A percentile compares a stretch with the other conserved stretches of the same genome.
Evolutionary conservation across 2,797 vertebrate species (phyloP).

Genomic region (Selene dorsalis): DNA sequence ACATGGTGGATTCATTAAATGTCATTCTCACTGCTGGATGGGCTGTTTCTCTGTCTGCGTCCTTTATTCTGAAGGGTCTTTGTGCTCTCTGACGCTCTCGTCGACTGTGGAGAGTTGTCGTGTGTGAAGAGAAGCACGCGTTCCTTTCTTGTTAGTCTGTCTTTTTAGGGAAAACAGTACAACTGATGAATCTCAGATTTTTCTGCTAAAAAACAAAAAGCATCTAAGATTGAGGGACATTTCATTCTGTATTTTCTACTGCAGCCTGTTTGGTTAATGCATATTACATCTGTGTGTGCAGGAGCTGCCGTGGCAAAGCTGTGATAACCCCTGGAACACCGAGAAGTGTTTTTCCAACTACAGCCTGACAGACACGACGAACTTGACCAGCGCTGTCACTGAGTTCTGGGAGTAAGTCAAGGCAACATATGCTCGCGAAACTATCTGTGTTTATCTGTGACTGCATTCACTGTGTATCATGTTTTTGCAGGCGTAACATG

Average conservation of each 20-base stretch:
- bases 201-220: background rate
- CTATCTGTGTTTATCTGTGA: constrained; percentile 16
- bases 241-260: background rate
- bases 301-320: constrained; percentile 93
- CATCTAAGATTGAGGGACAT: background rate
- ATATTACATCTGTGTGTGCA: constrained; percentile 55
- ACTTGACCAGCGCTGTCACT: constrained; percentile 91
- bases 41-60: constrained; percentile 2
- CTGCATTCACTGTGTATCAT: constrained; percentile 11
- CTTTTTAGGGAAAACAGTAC: background rate
- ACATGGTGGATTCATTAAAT: constrained; percentile 26
- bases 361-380: constrained; percentile 90
- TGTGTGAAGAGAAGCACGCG: background rate
- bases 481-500: constrained; percentile 89
- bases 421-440: background rate
- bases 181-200: background rate
- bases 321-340: constrained; percentile 92
- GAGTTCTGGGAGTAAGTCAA: constrained; percentile 95
- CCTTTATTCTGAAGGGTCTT: constrained; percentile 13
- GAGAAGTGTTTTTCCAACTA: constrained; percentile 92
- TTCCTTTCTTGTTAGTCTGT: background rate
- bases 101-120: background rate
- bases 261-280: background rate
- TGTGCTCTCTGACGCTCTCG: background rate
- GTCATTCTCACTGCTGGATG: constrained; percentile 29